A percentile compares a stretch with the other conserved stretches of the same genome.
phyloP scores from a whole-genome alignment of 92 coral and sea anemone genomes.

The Epizoanthus illoricatus region DNA sequence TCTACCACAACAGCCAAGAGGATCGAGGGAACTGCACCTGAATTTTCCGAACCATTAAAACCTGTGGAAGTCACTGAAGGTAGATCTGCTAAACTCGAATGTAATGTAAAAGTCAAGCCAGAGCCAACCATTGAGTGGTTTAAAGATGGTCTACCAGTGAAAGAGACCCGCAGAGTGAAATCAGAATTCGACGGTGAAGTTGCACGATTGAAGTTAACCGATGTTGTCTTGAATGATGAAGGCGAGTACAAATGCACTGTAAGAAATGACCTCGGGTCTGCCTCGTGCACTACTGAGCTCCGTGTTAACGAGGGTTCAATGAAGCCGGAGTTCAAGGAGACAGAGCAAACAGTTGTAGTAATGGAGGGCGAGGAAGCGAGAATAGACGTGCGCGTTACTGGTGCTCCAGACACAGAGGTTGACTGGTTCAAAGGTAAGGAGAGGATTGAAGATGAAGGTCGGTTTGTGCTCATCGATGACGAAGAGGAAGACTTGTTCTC shows the following conservation, averaged over 20 bases:
- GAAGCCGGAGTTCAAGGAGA: conserved; percentile 57
- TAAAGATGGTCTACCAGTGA: conserved; percentile 53
- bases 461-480: conserved; percentile 78
- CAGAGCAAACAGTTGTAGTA: conserved; percentile 24
- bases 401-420: conserved; percentile 76
- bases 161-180: conserved; percentile 16
- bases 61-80: conserved; percentile 58
- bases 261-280: conserved; percentile 31
- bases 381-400: conserved; percentile 70
- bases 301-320: conserved; percentile 49
- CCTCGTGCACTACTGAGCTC: conserved; percentile 42
- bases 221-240: conserved; percentile 37
- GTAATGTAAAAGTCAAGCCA: conserved; percentile 41
- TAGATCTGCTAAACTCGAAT: conserved; percentile 46
- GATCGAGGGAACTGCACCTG: conserved; percentile 48
- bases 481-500: conserved; percentile 74
- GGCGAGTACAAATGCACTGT: conserved; percentile 35
- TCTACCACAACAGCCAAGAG: conserved; percentile 41
- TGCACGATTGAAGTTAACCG: conserved; percentile 21
- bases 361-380: conserved; percentile 62
- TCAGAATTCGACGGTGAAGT: conserved; percentile 29
- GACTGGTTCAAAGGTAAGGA: conserved; percentile 89
- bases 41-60: conserved; percentile 45
- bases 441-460: conserved; percentile 80
- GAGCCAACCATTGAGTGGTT: conserved; percentile 60